Evolutionary conservation across 2,888 invertebrate genomes (phyloP), one percentile per base, ranked within the genome.

Genomic region (Cantharis flavilabris): DNA sequence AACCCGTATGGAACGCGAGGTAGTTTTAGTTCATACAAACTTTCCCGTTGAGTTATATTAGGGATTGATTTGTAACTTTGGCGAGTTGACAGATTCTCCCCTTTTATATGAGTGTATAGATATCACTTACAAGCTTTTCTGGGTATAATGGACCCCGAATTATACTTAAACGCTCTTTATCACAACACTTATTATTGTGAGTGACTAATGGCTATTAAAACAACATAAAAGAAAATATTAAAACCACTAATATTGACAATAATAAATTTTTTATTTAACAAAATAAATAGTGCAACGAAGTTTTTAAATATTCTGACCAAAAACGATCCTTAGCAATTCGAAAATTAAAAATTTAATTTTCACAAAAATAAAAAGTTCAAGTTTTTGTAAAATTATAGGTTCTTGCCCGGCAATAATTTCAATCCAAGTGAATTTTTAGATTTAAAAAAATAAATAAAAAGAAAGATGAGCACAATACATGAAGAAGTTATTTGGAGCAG

Each of bases 81-180:
- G 72, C 23, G 63, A 71, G 73, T 72, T 69, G 62, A 67, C 69
- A 72, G 69, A 72, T 76, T 72, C 73, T 28, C 76, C 76, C 70
- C 72, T 72, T 63, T 67, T 70, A 70, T 49, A 18, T 23, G 65
- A 26, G 65, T 69, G 69, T 30, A 16, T 16, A 69, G 77, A 77
- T 77, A 77, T 77, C 75, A 63, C 69, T 77, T 77, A 77, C 77
- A 75, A 75, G 71, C 74, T 74, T 74, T 76, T 71, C 72, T 75
- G 26, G 78, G 73, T 78, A 78, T 78, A 78, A 78, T 78, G 73
- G 75, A 77, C 69, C 49, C n/a, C 63, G 67, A 23, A 70, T 75
- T 72, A 70, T 73, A 70, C 78, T 78, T 78, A 78, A 67, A 75
- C 75, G 75, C 75, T 78, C 78, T 73, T 78, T 78, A 78, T 75